Evolutionary conservation across 1,140 invertebrate species (phyloP), one percentile per base, ranked within the genome.

Genomic region (Vanessa atalanta): DNA sequence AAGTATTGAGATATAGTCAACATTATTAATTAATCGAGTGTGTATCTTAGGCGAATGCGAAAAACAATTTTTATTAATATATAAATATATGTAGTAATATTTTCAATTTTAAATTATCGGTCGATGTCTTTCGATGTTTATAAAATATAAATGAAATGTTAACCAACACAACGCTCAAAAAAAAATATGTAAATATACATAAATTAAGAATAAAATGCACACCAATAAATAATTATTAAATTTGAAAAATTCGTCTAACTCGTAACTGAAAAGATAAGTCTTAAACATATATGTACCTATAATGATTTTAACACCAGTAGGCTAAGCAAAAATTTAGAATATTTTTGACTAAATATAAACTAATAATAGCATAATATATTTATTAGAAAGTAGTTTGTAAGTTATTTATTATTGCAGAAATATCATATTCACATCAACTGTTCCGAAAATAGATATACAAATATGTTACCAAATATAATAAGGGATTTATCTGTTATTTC

Each of bases 401-500:
- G 13, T 51, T 51, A 51, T 51, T 15, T 60, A 37, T 16, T 43
- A 43, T 64, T 9, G 50, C 50, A 53, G 50, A 64, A 65, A 47
- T 65, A 47, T 47, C 63, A 65, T 47, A 20, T 48, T 47, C 20
- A 15, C 12, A 12, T 47, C 47, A 65, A 48, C 63, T 65, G 37
- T 65, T 65, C 47, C 43, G n/a, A 57, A 57, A 57, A 57, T 13
- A 65, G 23, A 65, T 43, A 12, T 64, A 43, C 43, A 5, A 64
- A 64, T 61, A 37, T 61, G 57, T 31, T 31, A 31, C 57, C 57
- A 61, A 37, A 31, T 31, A 37, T 47, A 20, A 15, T 48, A 65
- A 65, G 43, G 26, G 55, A 50, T 55, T 70, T 76, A 72, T 66
- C 79, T 90, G 90, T 92, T 92, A 87, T 88, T 86, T 88, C 87